phyloP scores from a whole-genome alignment of 1,140 invertebrate species.

The Heliconius nattereri region DNA sequence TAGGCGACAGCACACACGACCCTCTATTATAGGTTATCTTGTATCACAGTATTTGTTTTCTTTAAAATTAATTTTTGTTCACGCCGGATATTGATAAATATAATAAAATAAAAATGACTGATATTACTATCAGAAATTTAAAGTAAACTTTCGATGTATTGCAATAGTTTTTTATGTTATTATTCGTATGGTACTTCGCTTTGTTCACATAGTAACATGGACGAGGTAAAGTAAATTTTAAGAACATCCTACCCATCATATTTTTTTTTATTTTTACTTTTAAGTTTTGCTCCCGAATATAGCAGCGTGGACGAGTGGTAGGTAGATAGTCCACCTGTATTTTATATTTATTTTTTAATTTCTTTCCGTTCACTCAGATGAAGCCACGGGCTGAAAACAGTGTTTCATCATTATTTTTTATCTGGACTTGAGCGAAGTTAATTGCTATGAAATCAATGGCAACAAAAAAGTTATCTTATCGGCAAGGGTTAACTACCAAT shows the following conservation, averaged over 20 bases:
- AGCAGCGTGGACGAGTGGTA: too few relatives aligned
- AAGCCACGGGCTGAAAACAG: not conserved
- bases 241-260: too few relatives aligned
- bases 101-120: not conserved
- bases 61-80: constrained; percentile 9
- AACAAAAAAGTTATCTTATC: constrained; percentile 6
- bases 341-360: too few relatives aligned
- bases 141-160: not conserved
- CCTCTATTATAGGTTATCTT: constrained; percentile 7
- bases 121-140: too few relatives aligned
- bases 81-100: not conserved
- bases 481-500: not conserved
- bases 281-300: too few relatives aligned
- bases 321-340: too few relatives aligned
- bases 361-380: not conserved
- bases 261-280: too few relatives aligned
- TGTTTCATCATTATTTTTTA: not conserved
- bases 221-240: too few relatives aligned
- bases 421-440: not conserved
- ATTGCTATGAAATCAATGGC: not conserved
- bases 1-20: not conserved
- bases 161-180: not conserved
- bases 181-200: too few relatives aligned
- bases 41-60: not conserved
- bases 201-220: too few relatives aligned